Evolutionary conservation across 2,113 vertebrate species (phyloP).

Genomic region (Odobenus rosmarus): DNA sequence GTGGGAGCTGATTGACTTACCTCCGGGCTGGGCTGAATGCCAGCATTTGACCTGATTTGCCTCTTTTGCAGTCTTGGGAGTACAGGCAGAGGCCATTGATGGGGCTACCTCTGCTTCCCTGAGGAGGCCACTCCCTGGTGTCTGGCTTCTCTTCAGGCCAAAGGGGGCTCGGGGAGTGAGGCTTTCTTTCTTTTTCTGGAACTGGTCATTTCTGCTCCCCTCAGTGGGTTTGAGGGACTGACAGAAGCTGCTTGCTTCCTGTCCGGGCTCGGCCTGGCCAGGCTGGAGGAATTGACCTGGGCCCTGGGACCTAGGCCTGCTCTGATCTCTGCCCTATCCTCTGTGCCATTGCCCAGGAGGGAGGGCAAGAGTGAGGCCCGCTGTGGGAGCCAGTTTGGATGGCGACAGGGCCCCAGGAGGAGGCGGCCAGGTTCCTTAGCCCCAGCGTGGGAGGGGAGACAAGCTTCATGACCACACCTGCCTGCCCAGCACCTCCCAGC

Average conservation of each 20-base stretch:
- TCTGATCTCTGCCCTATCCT: neutral
- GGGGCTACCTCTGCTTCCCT: neutral
- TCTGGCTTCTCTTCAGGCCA: neutral
- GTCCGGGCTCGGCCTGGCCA: neutral
- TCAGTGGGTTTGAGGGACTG: neutral
- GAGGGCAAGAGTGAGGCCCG: neutral
- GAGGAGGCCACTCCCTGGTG: neutral
- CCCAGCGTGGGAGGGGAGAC: constrained; percentile 61
- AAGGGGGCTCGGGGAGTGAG: neutral
- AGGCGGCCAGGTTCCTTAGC: constrained; percentile 12
- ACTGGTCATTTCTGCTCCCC: neutral
- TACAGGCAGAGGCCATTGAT: neutral
- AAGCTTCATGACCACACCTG: constrained; percentile 45
- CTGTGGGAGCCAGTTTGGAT: neutral
- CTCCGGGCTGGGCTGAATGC: neutral
- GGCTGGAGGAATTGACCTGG: neutral
- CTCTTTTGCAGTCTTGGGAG: neutral
- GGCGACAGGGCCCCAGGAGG: neutral
- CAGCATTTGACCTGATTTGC: neutral
- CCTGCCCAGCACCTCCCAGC: constrained; percentile 58
- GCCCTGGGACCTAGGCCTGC: neutral
- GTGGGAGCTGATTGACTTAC: neutral
- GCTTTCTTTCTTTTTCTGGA: constrained; percentile 32
- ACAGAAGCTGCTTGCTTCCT: neutral
- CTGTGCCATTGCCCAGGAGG: neutral